Evolutionary conservation across 2,797 vertebrate species (phyloP).

Genomic region (Epinephelus awoara): DNA sequence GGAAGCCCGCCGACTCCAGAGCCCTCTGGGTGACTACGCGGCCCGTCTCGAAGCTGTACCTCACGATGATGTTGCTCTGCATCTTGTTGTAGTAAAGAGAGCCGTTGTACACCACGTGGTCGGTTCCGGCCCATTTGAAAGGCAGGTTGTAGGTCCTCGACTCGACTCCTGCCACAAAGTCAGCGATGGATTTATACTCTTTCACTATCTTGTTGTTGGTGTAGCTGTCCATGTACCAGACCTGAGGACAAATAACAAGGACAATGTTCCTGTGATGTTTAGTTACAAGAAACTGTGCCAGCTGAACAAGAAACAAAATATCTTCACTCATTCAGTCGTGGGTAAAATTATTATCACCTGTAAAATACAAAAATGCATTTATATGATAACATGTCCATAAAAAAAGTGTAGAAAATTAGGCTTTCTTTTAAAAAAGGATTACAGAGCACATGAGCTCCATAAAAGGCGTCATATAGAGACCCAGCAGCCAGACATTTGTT

Average conservation of each 20-base stretch:
- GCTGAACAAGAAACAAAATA: not conserved
- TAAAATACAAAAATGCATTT: not conserved
- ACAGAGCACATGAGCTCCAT: not conserved
- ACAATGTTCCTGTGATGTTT: conserved; percentile 14
- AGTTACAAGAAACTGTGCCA: not conserved
- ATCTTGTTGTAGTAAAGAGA: conserved; percentile 99
- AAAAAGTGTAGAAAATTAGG: not conserved
- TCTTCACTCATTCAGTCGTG: not conserved
- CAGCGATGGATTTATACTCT: conserved; percentile 93
- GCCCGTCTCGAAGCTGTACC: conserved; percentile 95
- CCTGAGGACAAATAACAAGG: conserved; percentile 80
- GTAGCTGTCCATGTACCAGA: conserved; percentile 99
- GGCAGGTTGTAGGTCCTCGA: conserved; percentile 98
- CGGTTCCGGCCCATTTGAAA: conserved; percentile 99
- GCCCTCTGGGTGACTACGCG: conserved; percentile 94
- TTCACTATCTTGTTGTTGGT: conserved; percentile 98
- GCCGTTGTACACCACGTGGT: conserved; percentile 97
- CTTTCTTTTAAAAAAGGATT: not conserved
- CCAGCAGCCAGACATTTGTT: not conserved
- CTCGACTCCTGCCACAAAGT: conserved; percentile 94
- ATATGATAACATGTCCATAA: not conserved
- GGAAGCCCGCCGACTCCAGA: conserved; percentile 96
- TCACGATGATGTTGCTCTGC: conserved; percentile 97
- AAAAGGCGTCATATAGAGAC: not conserved
- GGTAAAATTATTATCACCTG: not conserved